Base-by-base conservation (phyloP, 2,888 invertebrate species). In the Cerastoderma edule region DNA sequence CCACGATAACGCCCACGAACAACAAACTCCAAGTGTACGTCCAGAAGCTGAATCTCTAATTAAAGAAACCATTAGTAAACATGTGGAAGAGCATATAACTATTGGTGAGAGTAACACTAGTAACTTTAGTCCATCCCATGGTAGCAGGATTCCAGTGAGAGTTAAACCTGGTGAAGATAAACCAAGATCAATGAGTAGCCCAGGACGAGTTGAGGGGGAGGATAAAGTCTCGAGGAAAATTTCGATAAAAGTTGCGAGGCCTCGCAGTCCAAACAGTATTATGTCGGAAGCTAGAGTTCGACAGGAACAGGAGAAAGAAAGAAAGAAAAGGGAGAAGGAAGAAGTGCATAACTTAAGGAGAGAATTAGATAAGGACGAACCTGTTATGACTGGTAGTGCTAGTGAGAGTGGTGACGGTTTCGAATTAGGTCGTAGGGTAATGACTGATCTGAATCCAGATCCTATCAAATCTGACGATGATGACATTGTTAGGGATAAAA, bases 41-140 rank as follows among this genome's bases (percentile, higher is more conserved):
- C 71, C 73, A 13, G 83, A 80, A 53, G 79, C 80, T 3, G 85
- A 88, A 54, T 78, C 64, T 67, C 68, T 86, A 35, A 69, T 86
- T 56, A 77, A 81, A 53, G 80, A 86, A 64, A 87, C 86, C 6
- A 87, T 87, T 57, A 87, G 83, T 66, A 80, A 85, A 56, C 78
- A 82, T 63, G 83, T 87, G 19, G 80, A 75, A 33, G 83, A 85
- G 63, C 84, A 85, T 71, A 73, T 86, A 64, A 75, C 75, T 39
- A 57, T 69, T 16, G 48, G 60, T 32, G 80, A 82, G 35, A 70
- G 74, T 33, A 83, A 73, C n/a, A 81, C 73, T 75, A 60, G 73
- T 64, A 66, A 60, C 32, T 60, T 56, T 68, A n/a, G n/a, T n/a
- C n/a, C n/a, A n/a, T n/a, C 39, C 5, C 78, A 75, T 75, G 54